A percentile compares a stretch with the other conserved stretches of the same genome.
Evolutionary conservation across 2,888 invertebrate genomes (phyloP).

Genomic region (Podotricha telesiphe): DNA sequence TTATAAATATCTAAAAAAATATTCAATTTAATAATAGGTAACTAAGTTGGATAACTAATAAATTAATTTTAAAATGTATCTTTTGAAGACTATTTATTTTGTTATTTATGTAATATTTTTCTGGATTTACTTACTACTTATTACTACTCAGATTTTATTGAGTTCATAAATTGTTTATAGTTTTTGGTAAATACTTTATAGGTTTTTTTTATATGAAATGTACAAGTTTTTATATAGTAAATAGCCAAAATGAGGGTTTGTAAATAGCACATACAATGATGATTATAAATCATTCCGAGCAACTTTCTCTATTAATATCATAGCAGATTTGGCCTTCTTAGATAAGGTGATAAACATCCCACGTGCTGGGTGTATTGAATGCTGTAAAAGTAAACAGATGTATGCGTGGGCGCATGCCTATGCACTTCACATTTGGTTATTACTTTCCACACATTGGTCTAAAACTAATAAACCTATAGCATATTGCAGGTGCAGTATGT

Average conservation of each 20-base stretch:
- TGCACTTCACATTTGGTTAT: conserved; percentile 70
- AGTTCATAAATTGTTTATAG: no score
- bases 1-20: not conserved
- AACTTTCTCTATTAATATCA: conserved; percentile 26
- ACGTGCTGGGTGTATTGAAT: conserved; percentile 55
- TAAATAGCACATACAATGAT: not conserved
- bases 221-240: not conserved
- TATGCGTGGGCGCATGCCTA: conserved; percentile 66
- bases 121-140: no score
- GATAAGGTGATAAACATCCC: conserved; percentile 77
- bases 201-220: no score
- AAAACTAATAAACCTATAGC: conserved; percentile 68
- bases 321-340: conserved; percentile 51
- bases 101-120: no score
- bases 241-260: not conserved
- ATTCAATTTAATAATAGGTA: no score
- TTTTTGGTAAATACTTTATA: no score
- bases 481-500: conserved; percentile 46
- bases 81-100: no score
- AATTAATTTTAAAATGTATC: no score
- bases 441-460: conserved; percentile 65
- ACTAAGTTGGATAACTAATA: no score
- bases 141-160: not conserved
- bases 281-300: not conserved
- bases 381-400: conserved; percentile 44